Conservation (phyloP, 2,888 invertebrate species). For the Herminia tarsipennalis region DNA sequence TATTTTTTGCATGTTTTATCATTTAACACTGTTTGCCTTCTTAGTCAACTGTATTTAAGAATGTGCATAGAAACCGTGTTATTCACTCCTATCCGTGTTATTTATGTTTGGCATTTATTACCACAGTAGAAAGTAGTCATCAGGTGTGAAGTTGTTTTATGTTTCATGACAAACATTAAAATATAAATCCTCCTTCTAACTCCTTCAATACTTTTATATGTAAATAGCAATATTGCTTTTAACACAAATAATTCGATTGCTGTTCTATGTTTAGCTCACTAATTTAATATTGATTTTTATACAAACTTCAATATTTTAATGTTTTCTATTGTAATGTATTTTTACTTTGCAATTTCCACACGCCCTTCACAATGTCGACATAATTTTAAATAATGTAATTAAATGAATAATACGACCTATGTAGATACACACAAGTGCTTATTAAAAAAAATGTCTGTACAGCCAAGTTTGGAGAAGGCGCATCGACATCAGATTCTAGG, state of each 20-base stretch:
- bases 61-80: too few species aligned
- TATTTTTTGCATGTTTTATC: constrained; percentile 29
- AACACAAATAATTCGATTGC: too few species aligned
- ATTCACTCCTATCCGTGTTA: too few species aligned
- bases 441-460: constrained; percentile 48
- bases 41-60: constrained; percentile 12
- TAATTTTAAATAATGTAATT: too few species aligned
- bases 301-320: neutral
- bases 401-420: neutral
- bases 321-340: neutral
- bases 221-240: too few species aligned
- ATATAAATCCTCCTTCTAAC: too few species aligned
- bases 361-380: too few species aligned
- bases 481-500: constrained; percentile 84
- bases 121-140: constrained; percentile 8
- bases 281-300: neutral
- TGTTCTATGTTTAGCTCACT: neutral
- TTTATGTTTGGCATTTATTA: constrained; percentile 2
- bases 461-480: constrained; percentile 70
- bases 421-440: neutral
- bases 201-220: too few species aligned
- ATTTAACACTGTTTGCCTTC: constrained; percentile 29
- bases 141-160: constrained; percentile 13
- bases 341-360: too few species aligned
- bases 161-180: too few species aligned